Evolutionary conservation across 2,888 invertebrate species (phyloP), one percentile per base, ranked within the genome.

Genomic region (Andrena dorsata): DNA sequence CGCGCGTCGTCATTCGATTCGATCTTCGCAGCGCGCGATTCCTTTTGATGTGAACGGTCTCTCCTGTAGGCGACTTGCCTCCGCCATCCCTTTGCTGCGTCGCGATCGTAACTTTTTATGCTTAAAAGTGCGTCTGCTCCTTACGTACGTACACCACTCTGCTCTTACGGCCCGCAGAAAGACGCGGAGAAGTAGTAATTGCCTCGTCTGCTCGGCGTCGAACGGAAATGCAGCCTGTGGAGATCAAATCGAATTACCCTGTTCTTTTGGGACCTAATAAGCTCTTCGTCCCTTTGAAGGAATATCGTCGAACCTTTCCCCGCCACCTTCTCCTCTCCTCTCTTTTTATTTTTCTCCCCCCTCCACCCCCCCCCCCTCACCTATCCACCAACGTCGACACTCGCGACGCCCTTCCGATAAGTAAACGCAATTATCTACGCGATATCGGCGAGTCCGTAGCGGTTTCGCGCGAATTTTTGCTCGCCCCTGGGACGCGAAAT

Each of bases 241-340:
- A 79, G 79, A 85, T 87, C 88, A 84, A 87, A 87, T 87, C 84
- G 82, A 85, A 84, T 85, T 82, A 84, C 82, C 65, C 72, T 70
- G 74, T 51, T 83, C 82, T 87, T 82, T 85, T 77, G 82, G 74
- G 70, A 76, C 66, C 78, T 87, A 85, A 87, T 87, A 87, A 87
- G 76, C 74, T 83, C 85, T 77, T 63, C 80, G 73, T 80, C 64
- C 75, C 82, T 87, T 87, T 83, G 81, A 71, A 23, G 66, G 6
- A 7, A n/a, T 32, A 51, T 56, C 75, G 30, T 49, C 35, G 58
- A 58, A 20, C 68, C 75, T 58, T 74, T 49, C 13, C 64, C 47
- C 74, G 58, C 41, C 16, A 41, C 41, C 41, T 71, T 47, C 47
- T 58, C 47, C 76, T 28, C 56, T 28, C 56, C 66, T 75, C 53